Percentiles rank a stretch among this genome's conserved stretches.
phyloP scores from a whole-genome alignment of 2,888 invertebrate species.

The Eupithecia tripunctaria region DNA sequence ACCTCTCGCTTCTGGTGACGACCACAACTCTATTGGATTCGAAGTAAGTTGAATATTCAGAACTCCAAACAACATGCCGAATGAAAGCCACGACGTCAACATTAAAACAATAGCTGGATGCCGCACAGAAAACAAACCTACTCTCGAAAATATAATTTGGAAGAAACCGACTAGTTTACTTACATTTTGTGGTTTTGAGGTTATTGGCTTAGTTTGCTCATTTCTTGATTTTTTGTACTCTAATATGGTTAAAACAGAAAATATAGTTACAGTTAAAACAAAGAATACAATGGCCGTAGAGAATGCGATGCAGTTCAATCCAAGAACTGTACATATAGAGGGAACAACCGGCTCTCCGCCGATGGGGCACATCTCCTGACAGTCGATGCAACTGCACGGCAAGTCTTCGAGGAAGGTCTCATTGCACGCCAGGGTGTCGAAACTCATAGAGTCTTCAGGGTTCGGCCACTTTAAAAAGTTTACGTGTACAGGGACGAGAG shows the following conservation, averaged over 20 bases:
- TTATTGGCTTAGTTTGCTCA: conserved; percentile 37
- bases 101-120: conserved; percentile 87
- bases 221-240: conserved; percentile 49
- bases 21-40: conserved; percentile 97
- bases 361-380: conserved; percentile 85
- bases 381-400: conserved; percentile 92
- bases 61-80: conserved; percentile 88
- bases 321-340: conserved; percentile 83
- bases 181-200: conserved; percentile 33
- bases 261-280: conserved; percentile 65
- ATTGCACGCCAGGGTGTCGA: conserved; percentile 82
- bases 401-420: conserved; percentile 82
- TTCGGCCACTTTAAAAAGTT: conserved; percentile 79
- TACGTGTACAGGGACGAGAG: conserved; percentile 86
- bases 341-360: conserved; percentile 70
- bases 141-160: conserved; percentile 62
- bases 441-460: conserved; percentile 72
- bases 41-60: conserved; percentile 89
- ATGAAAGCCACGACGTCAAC: conserved; percentile 84
- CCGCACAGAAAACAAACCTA: conserved; percentile 86
- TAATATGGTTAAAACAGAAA: conserved; percentile 59
- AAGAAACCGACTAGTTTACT: conserved; percentile 59
- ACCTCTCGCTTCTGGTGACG: conserved; percentile 91
- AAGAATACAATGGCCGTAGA: conserved; percentile 85
- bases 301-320: conserved; percentile 87